Percentiles rank a stretch among this genome's conserved stretches.
Conservation (phyloP, 2,888 invertebrate genomes). For the Cotesia congregata region DNA sequence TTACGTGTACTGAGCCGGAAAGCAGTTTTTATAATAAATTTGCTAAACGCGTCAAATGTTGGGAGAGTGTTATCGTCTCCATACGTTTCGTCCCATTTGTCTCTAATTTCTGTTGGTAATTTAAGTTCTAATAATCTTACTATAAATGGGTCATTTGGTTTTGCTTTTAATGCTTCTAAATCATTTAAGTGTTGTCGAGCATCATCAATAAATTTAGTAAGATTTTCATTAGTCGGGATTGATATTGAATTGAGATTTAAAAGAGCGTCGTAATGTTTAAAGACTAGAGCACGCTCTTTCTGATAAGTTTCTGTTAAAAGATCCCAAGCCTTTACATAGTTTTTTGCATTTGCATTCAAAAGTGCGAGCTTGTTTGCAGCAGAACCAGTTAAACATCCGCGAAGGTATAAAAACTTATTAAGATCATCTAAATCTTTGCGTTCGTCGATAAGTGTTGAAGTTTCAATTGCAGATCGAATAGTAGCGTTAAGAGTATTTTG, state of each 20-base stretch:
- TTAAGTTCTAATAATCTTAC: slow-evolving; percentile 24
- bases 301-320: neutral
- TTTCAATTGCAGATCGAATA: too few species aligned
- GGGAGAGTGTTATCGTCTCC: slow-evolving; percentile 19
- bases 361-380: slow-evolving; percentile 37
- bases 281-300: neutral
- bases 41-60: slow-evolving; percentile 16
- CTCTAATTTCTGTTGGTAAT: slow-evolving; percentile 21
- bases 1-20: neutral
- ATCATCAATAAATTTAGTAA: slow-evolving; percentile 6
- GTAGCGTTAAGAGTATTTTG: too few species aligned
- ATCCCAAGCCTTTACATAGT: neutral
- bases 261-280: neutral
- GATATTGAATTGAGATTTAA: neutral
- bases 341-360: slow-evolving; percentile 20
- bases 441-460: slow-evolving; percentile 35
- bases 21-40: slow-evolving; percentile 28
- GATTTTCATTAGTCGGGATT: neutral
- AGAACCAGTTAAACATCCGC: slow-evolving; percentile 30
- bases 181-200: slow-evolving; percentile 25
- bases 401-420: slow-evolving; percentile 29
- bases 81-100: slow-evolving; percentile 25
- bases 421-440: slow-evolving; percentile 34
- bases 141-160: neutral
- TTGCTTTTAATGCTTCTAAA: slow-evolving; percentile 6